Conservation (phyloP, 2,888 invertebrate genomes). For the Mimumesa dahlbomi region DNA sequence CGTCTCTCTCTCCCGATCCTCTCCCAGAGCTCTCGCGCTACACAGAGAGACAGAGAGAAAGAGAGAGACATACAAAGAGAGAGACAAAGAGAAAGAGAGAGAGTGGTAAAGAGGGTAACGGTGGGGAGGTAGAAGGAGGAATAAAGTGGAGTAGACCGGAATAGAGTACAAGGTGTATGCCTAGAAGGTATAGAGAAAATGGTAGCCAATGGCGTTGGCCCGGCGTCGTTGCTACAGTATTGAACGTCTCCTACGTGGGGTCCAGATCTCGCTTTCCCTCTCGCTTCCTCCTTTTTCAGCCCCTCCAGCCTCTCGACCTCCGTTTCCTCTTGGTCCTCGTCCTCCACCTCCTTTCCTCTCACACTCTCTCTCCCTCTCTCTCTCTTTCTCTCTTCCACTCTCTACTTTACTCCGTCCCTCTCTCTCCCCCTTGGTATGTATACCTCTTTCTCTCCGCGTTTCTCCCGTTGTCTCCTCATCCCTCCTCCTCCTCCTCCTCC, state of each 20-base stretch:
- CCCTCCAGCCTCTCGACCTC: constrained; percentile 40
- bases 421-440: constrained; percentile 16
- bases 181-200: constrained; percentile 61
- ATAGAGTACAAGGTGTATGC: constrained; percentile 62
- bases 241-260: constrained; percentile 78
- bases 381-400: constrained; percentile 24
- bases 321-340: constrained; percentile 47
- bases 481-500: constrained; percentile 32
- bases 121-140: constrained; percentile 30
- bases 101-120: not conserved
- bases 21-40: not conserved
- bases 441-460: constrained; percentile 48
- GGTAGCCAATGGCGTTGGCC: constrained; percentile 77
- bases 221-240: constrained; percentile 76
- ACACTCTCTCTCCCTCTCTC: constrained; percentile 39
- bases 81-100: not conserved
- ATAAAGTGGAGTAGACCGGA: constrained; percentile 46
- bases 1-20: no score
- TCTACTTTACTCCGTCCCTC: constrained; percentile 50
- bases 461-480: constrained; percentile 52
- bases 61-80: not conserved
- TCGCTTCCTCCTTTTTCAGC: constrained; percentile 32
- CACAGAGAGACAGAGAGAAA: not conserved
- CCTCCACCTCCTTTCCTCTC: constrained; percentile 44
- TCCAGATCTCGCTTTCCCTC: constrained; percentile 69